Evolutionary conservation across 2,113 vertebrate species (phyloP).

Genomic region (Dunckerocampus dactyliophorus): DNA sequence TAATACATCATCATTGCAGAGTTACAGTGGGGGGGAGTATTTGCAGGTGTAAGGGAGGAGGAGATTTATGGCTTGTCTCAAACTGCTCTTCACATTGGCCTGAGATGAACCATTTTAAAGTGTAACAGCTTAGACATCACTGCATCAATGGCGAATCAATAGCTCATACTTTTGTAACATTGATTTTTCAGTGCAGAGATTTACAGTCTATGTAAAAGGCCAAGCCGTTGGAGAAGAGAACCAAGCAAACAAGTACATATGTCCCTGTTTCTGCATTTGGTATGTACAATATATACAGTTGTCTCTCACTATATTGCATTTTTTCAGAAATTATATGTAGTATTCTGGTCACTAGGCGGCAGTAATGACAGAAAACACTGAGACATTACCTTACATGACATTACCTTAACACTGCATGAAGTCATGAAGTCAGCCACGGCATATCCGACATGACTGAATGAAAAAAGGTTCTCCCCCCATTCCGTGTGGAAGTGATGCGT

Average conservation of each 20-base stretch:
- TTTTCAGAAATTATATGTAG: no score
- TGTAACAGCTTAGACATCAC: conserved; percentile 62
- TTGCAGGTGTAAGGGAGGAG: conserved; percentile 37
- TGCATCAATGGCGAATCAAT: conserved; percentile 66
- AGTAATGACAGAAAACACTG: no score
- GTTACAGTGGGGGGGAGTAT: conserved; percentile 35
- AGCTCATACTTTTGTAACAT: conserved; percentile 69
- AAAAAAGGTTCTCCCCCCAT: no score
- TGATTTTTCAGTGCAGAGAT: conserved; percentile 49
- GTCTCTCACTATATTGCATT: no score
- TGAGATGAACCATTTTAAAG: conserved; percentile 63
- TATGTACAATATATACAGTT: no score
- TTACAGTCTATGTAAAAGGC: conserved; percentile 6
- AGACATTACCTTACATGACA: no score
- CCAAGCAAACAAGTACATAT: not conserved
- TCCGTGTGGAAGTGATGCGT: no score
- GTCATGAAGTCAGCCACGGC: no score
- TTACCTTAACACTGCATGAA: no score
- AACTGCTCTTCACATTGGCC: conserved; percentile 41
- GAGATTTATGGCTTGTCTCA: conserved; percentile 50
- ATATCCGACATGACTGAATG: no score
- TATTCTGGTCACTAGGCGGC: no score
- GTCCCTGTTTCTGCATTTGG: no score
- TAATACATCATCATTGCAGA: conserved; percentile 50
- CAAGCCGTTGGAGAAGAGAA: conserved; percentile 4